Conservation (phyloP, 2,113 vertebrate genomes). For the Podarcis cretensis region DNA sequence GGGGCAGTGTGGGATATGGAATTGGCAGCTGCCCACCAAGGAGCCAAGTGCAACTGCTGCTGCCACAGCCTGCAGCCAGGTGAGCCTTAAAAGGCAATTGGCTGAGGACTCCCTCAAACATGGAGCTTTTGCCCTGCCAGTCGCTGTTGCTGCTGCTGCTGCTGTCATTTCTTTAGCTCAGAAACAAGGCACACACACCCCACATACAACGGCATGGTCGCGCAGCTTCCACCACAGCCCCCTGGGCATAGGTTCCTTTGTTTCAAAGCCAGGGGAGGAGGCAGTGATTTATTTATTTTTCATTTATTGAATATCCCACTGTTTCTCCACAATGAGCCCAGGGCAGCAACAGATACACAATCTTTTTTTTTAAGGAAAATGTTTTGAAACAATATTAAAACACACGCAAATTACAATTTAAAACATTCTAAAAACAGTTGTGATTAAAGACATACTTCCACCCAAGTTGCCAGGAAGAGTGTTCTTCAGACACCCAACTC, state of each 20-base stretch:
- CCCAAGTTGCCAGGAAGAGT: no score
- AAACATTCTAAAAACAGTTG: no score
- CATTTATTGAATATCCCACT: no score
- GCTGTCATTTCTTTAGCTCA: no score
- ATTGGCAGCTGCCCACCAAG: background rate
- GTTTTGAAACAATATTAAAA: no score
- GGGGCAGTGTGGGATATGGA: background rate
- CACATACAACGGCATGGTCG: background rate
- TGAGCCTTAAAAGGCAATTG: background rate
- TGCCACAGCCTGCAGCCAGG: no score
- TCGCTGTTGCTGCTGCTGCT: background rate
- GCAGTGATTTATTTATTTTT: background rate
- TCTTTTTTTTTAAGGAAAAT: no score
- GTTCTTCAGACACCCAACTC: no score
- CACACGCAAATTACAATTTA: no score
- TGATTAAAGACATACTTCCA: no score
- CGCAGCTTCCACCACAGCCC: background rate
- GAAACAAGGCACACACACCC: background rate
- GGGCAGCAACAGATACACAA: no score
- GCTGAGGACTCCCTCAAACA: background rate
- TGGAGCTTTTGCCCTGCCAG: background rate
- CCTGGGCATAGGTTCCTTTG: background rate
- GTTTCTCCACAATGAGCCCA: no score
- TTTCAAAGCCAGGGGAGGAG: background rate
- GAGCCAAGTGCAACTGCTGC: background rate